Conservation (phyloP, 2,888 invertebrate species). For the Brachylomia viminalis region DNA sequence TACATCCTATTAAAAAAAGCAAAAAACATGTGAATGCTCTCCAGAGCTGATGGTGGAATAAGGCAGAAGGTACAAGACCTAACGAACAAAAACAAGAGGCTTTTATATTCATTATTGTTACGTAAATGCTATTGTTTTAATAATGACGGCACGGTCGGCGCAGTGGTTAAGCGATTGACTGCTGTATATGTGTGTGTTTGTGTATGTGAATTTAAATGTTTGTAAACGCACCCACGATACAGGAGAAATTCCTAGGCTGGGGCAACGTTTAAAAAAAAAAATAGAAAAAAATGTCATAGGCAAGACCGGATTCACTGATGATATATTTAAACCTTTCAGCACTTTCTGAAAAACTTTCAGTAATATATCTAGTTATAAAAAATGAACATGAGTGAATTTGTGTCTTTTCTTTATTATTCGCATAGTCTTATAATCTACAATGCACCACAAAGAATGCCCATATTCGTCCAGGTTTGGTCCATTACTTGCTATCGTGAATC, state of each 20-base stretch:
- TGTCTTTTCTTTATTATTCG: not conserved
- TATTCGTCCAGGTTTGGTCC: slow-evolving; percentile 23
- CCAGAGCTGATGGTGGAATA: not conserved
- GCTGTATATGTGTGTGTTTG: too few species aligned
- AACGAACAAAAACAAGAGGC: not conserved
- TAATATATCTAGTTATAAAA: not conserved
- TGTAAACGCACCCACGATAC: too few species aligned
- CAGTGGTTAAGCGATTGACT: too few species aligned
- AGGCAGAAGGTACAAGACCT: too few species aligned
- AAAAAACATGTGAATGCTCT: not conserved
- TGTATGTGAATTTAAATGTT: too few species aligned
- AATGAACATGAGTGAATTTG: not conserved
- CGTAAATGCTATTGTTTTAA: not conserved
- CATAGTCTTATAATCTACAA: slow-evolving; percentile 9
- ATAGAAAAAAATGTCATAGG: too few species aligned
- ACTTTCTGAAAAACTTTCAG: too few species aligned
- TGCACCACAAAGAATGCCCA: slow-evolving; percentile 6
- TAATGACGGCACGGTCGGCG: too few species aligned
- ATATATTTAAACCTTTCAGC: not conserved
- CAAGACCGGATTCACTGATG: not conserved
- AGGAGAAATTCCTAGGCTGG: too few species aligned
- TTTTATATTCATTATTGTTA: not conserved
- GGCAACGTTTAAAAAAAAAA: too few species aligned
- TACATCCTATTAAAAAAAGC: not conserved
- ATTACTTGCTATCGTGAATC: slow-evolving; percentile 49